Evolutionary conservation across 2,797 vertebrate genomes (phyloP).

Genomic region (Clarias pachynema): DNA sequence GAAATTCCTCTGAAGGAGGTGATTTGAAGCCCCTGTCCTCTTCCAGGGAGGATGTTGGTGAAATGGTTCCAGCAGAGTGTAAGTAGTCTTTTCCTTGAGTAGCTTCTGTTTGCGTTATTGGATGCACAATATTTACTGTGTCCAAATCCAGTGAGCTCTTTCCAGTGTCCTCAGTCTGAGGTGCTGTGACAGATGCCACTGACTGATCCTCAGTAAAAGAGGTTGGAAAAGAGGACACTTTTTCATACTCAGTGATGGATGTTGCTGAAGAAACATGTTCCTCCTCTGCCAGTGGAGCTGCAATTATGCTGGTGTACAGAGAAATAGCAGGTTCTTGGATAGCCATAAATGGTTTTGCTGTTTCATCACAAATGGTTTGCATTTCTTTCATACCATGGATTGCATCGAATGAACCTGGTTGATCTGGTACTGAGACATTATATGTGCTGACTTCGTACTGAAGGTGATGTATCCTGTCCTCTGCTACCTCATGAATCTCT

Average conservation of each 20-base stretch:
- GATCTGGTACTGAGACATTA: slow-evolving; percentile 89
- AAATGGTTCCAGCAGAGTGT: slow-evolving; percentile 90
- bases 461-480: slow-evolving; percentile 89
- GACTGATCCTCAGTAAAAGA: slow-evolving; percentile 96
- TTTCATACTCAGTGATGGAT: slow-evolving; percentile 97
- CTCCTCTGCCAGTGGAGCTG: slow-evolving; percentile 94
- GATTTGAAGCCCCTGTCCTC: slow-evolving; percentile 92
- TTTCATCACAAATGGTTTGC: slow-evolving; percentile 72
- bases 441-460: slow-evolving; percentile 85
- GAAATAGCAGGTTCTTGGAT: slow-evolving; percentile 84
- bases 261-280: slow-evolving; percentile 96
- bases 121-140: slow-evolving; percentile 80
- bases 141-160: slow-evolving; percentile 84
- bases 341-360: slow-evolving; percentile 76
- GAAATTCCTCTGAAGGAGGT: slow-evolving; percentile 84
- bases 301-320: slow-evolving; percentile 89
- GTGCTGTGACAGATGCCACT: slow-evolving; percentile 82
- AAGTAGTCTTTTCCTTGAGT: slow-evolving; percentile 84
- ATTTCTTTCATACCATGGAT: slow-evolving; percentile 81
- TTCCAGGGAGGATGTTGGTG: slow-evolving; percentile 93
- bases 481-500: slow-evolving; percentile 95
- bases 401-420: slow-evolving; percentile 82
- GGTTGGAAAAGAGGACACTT: slow-evolving; percentile 91
- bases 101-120: slow-evolving; percentile 80
- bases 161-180: slow-evolving; percentile 86